These are phyloP conservation scores for Tenthredo amoena DNA, from an alignment of 2,888 invertebrate genomes.

Conservation along the genomic window DNA sequence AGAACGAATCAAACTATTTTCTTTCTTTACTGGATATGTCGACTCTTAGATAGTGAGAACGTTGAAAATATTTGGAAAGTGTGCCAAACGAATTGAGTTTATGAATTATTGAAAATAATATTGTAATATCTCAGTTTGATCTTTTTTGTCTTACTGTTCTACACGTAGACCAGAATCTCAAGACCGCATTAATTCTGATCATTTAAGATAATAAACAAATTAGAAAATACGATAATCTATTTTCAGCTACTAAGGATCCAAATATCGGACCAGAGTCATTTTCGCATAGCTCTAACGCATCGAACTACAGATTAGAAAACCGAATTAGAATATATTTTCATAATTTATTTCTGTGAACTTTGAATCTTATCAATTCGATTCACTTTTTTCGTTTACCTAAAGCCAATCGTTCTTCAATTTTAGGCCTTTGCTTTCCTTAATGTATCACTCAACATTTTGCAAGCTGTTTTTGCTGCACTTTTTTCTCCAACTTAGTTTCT, in stretches of 20 bases:
- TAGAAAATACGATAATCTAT: slow-evolving; percentile 26
- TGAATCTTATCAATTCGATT: background rate
- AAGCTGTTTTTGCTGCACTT: background rate
- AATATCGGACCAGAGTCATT: background rate
- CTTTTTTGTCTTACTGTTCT: background rate
- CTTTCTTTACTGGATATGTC: background rate
- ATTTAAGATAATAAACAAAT: slow-evolving; percentile 34
- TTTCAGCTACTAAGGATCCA: background rate
- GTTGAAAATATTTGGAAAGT: background rate
- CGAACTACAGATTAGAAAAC: background rate
- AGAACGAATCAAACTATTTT: background rate
- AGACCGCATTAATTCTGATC: slow-evolving; percentile 20
- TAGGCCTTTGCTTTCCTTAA: background rate
- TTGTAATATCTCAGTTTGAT: background rate
- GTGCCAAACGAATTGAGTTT: background rate
- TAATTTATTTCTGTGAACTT: background rate
- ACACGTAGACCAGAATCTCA: background rate
- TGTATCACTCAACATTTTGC: background rate
- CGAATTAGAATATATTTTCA: background rate
- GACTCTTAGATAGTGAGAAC: background rate
- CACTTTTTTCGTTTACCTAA: background rate
- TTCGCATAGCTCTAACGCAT: background rate
- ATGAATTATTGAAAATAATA: background rate
- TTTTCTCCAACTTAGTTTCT: background rate
- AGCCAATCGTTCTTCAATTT: background rate